These are phyloP conservation scores for Atherinomorus stipes DNA, from an alignment of 2,113 vertebrate species.

Conservation along the genomic window DNA sequence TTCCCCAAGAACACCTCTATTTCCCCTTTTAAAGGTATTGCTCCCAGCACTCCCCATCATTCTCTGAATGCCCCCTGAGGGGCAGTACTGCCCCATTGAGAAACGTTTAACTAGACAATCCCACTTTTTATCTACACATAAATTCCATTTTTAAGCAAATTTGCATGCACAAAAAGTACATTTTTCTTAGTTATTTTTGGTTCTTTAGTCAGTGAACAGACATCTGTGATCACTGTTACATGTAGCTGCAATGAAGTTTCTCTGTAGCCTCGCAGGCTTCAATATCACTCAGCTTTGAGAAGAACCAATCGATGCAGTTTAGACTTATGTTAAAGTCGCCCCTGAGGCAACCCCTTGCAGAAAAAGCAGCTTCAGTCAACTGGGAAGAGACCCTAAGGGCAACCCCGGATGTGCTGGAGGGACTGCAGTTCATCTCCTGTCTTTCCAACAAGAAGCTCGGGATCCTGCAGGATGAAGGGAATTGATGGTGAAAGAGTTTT, in stretches of 20 bases:
- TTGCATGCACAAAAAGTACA: not conserved
- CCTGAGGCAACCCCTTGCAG: slow-evolving; percentile 33
- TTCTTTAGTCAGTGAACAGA: slow-evolving; percentile 5
- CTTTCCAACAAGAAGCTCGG: slow-evolving; percentile 28
- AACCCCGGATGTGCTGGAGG: slow-evolving; percentile 32
- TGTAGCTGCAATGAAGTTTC: not conserved
- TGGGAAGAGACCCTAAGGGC: slow-evolving; percentile 29
- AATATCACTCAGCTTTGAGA: slow-evolving; percentile 30
- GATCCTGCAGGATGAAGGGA: slow-evolving; percentile 7
- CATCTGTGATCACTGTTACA: slow-evolving; percentile 1
- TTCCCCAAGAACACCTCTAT: too few species aligned
- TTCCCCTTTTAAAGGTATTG: too few species aligned
- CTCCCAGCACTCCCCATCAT: too few species aligned
- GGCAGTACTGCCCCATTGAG: too few species aligned
- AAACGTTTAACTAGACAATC: too few species aligned
- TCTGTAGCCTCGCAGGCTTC: slow-evolving; percentile 10
- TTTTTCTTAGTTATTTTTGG: not conserved
- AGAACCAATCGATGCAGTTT: slow-evolving; percentile 17
- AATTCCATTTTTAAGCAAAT: not conserved
- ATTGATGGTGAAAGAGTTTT: slow-evolving; percentile 7
- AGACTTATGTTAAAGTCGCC: slow-evolving; percentile 39
- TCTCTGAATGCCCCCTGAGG: too few species aligned
- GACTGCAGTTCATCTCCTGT: slow-evolving; percentile 37
- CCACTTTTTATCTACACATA: too few species aligned
- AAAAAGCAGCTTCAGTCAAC: slow-evolving; percentile 23